Evolutionary conservation across 2,113 vertebrate species (phyloP).

Genomic region (Toxotes jaculatrix): DNA sequence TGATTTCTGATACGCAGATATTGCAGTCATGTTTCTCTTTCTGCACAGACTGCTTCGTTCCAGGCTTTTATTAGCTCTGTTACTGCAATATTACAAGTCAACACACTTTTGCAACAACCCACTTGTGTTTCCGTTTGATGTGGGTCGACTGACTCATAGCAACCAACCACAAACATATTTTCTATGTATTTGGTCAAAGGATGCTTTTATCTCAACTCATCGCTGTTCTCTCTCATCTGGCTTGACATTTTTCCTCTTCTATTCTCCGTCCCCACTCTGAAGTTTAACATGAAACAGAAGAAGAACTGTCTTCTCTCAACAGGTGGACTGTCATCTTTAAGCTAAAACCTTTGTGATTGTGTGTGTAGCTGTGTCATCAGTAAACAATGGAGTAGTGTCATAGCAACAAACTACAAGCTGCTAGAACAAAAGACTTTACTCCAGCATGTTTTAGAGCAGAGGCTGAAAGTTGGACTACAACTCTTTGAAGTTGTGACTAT

Average conservation of each 20-base stretch:
- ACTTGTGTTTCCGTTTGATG: constrained; percentile 56
- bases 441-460: not conserved
- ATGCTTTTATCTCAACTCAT: not conserved
- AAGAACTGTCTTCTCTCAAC: not conserved
- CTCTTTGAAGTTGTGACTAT: not conserved
- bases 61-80: constrained; percentile 32
- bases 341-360: not conserved
- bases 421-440: not conserved
- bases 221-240: not conserved
- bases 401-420: not conserved
- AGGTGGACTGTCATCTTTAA: constrained; percentile 8
- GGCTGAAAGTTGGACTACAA: not conserved
- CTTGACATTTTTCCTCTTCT: not conserved
- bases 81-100: constrained; percentile 47
- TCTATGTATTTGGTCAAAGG: not conserved
- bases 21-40: constrained; percentile 23
- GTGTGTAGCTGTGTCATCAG: constrained; percentile 9
- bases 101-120: constrained; percentile 47
- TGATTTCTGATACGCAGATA: constrained; percentile 32
- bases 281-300: constrained; percentile 1
- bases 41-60: constrained; percentile 17
- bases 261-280: not conserved
- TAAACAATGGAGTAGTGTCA: not conserved
- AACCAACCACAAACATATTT: constrained; percentile 22
- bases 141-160: constrained; percentile 21